These are phyloP conservation scores for Anguilla megastoma DNA, from an alignment of 2,797 vertebrate genomes.

Conservation along the genomic window DNA sequence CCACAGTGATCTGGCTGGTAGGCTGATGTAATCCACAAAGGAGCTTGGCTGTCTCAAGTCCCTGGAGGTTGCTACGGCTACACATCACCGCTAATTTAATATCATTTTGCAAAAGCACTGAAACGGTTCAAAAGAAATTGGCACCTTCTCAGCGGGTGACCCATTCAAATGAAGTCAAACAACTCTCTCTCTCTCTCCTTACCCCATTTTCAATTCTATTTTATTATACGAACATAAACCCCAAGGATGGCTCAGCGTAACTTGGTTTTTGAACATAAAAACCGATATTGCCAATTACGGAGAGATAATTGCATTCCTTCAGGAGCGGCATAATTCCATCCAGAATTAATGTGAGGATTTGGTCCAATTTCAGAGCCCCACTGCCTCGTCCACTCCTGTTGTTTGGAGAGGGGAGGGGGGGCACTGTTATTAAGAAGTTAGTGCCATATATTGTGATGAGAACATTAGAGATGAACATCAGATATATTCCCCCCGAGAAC, in stretches of 20 bases:
- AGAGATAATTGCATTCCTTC: conserved; percentile 39
- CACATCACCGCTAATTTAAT: neutral
- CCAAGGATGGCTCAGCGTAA: conserved; percentile 15
- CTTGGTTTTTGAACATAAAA: conserved; percentile 6
- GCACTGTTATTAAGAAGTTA: neutral
- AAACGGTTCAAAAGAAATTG: neutral
- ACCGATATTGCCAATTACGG: conserved; percentile 34
- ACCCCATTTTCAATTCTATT: conserved; percentile 11
- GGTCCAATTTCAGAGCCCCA: neutral
- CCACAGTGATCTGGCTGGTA: neutral
- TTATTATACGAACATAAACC: conserved; percentile 12
- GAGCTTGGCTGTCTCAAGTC: neutral
- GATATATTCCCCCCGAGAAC: neutral
- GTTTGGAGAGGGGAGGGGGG: neutral
- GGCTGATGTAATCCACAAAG: neutral
- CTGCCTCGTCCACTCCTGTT: neutral
- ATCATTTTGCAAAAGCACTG: neutral
- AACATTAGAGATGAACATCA: neutral
- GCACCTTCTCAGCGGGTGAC: neutral
- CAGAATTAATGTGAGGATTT: conserved; percentile 6
- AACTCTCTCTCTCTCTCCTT: neutral
- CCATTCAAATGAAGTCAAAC: neutral
- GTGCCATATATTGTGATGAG: no score
- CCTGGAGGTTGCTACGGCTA: neutral
- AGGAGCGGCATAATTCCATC: neutral